Evolutionary conservation across 2,888 invertebrate genomes (phyloP).

Genomic region (Leucophenga maculata): DNA sequence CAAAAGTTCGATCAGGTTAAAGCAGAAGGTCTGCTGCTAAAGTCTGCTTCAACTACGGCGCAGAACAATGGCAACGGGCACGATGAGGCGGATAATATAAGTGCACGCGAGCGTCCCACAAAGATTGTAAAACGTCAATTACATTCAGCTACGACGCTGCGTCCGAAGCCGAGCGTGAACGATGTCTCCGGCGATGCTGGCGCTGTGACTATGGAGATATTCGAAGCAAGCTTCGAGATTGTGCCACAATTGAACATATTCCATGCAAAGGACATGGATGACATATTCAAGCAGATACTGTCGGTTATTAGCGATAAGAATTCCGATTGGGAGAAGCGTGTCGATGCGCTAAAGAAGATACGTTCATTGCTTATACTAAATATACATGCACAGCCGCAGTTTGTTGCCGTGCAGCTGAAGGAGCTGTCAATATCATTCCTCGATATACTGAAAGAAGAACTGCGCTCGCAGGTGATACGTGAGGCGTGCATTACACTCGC

Average conservation of each 20-base stretch:
- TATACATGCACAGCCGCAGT: constrained; percentile 79
- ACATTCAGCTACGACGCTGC: constrained; percentile 65
- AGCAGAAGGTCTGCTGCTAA: constrained; percentile 83
- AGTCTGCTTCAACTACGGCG: constrained; percentile 75
- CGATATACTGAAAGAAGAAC: constrained; percentile 87
- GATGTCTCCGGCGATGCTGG: constrained; percentile 78
- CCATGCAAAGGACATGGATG: constrained; percentile 87
- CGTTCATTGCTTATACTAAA: constrained; percentile 88
- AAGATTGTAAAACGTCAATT: constrained; percentile 72
- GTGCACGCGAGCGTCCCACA: constrained; percentile 69
- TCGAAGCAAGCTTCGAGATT: constrained; percentile 88
- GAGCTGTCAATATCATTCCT: constrained; percentile 86
- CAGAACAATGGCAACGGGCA: constrained; percentile 56
- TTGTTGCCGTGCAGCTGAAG: constrained; percentile 82
- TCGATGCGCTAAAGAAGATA: constrained; percentile 90
- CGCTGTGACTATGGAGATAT: constrained; percentile 90
- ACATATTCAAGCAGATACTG: constrained; percentile 82
- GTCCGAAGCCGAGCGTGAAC: constrained; percentile 60
- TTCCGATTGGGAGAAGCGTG: constrained; percentile 94
- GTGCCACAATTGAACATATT: constrained; percentile 88
- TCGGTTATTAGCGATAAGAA: constrained; percentile 84
- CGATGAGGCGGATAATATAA: constrained; percentile 73
- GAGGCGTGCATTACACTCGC: constrained; percentile 97
- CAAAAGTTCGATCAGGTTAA: constrained; percentile 90
- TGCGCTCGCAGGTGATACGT: constrained; percentile 87